Percentiles rank a stretch among this genome's conserved stretches.
phyloP scores from a whole-genome alignment of 2,888 invertebrate species.

The Lapara coniferarum region DNA sequence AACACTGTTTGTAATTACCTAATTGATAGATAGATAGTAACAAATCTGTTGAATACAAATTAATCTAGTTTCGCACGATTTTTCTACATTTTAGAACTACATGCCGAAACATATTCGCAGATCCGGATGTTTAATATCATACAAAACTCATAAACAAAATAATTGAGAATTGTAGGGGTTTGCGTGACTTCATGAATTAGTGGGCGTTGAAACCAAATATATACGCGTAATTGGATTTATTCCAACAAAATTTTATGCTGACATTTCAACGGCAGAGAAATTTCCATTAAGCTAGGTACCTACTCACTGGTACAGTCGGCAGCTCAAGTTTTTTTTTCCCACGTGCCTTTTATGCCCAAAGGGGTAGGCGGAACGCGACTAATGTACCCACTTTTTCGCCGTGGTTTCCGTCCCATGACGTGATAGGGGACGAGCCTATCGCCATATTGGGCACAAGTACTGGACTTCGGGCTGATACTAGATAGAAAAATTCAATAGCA shows the following conservation, averaged over 20 bases:
- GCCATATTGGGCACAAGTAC: too few relatives aligned
- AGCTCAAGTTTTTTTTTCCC: neutral
- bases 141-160: neutral
- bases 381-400: too few relatives aligned
- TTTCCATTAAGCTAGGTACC: conserved; percentile 25
- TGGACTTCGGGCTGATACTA: too few relatives aligned
- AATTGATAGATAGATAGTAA: neutral
- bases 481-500: too few relatives aligned
- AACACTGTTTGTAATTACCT: neutral
- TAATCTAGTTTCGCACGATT: neutral
- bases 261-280: conserved; percentile 19
- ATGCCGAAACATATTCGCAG: conserved; percentile 3
- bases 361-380: too few relatives aligned
- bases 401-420: too few relatives aligned
- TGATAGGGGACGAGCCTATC: too few relatives aligned
- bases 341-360: too few relatives aligned
- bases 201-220: conserved; percentile 17
- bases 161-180: neutral
- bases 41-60: neutral
- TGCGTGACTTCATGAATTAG: conserved; percentile 12
- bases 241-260: conserved; percentile 3
- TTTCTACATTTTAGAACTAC: neutral
- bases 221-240: conserved; percentile 15
- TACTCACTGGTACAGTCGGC: conserved; percentile 13
- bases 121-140: conserved; percentile 1